phyloP scores from a whole-genome alignment of 2,888 invertebrate species.

The Busseola fusca region DNA sequence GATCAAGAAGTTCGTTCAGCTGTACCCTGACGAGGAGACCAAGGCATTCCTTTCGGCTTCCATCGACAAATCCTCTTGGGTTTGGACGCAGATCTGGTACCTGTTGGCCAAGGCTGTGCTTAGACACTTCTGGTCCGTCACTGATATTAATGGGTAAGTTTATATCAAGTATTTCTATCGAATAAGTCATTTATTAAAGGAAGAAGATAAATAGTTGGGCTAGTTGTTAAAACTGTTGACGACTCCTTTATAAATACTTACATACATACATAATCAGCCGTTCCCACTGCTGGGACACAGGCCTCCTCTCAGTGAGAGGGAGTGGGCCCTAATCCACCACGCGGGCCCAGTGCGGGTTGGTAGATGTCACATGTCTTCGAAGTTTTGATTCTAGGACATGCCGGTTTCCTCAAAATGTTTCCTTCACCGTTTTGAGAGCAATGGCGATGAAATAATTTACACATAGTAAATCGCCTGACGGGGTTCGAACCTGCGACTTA shows the following conservation, averaged over 20 bases:
- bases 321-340: no score
- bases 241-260: neutral
- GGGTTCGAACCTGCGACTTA: no score
- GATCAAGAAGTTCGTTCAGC: constrained; percentile 90
- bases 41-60: constrained; percentile 92
- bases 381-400: no score
- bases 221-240: neutral
- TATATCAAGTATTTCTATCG: neutral
- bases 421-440: no score
- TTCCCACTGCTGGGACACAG: no score
- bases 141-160: constrained; percentile 97
- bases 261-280: no score
- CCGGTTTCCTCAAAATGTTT: no score
- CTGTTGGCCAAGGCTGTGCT: constrained; percentile 95
- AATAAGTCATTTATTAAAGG: neutral
- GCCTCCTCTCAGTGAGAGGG: no score
- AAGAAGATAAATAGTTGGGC: neutral
- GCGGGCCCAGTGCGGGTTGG: no score
- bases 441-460: no score
- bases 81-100: constrained; percentile 97
- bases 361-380: no score
- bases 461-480: no score
- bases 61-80: constrained; percentile 94
- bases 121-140: constrained; percentile 97
- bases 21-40: constrained; percentile 92